phyloP scores from a whole-genome alignment of 2,888 invertebrate species.

The Meganola albula region DNA sequence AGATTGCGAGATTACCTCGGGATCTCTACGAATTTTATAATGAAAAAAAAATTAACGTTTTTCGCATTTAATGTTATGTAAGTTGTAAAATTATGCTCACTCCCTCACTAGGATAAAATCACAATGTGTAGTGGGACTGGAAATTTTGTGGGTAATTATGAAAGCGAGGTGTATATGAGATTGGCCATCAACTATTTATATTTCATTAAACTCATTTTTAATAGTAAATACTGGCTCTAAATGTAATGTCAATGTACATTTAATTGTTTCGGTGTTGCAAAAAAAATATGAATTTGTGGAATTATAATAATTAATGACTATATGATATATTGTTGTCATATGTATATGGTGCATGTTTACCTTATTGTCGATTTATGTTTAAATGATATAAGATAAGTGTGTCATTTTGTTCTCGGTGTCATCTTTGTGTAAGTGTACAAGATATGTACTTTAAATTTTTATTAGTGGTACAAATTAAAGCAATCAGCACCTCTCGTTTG shows the following conservation, averaged over 20 bases:
- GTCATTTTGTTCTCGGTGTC: conserved; percentile 66
- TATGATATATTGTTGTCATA: conserved; percentile 49
- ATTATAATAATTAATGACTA: conserved; percentile 47
- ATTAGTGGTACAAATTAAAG: conserved; percentile 38
- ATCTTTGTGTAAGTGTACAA: conserved; percentile 53
- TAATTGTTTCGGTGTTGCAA: conserved; percentile 34
- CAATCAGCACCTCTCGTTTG: conserved; percentile 65
- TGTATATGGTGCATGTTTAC: conserved; percentile 27
- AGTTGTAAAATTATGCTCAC: conserved; percentile 57
- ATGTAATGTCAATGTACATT: conserved; percentile 26
- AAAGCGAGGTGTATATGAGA: conserved; percentile 18
- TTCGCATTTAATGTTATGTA: conserved; percentile 59
- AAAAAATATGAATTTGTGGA: conserved; percentile 22
- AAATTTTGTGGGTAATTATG: conserved; percentile 19
- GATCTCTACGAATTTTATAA: conserved; percentile 64
- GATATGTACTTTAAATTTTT: conserved; percentile 31
- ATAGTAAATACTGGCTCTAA: conserved; percentile 33
- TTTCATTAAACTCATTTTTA: conserved; percentile 29
- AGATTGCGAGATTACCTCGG: conserved; percentile 35
- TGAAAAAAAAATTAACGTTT: conserved; percentile 51
- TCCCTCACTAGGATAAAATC: conserved; percentile 50
- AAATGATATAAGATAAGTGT: conserved; percentile 51
- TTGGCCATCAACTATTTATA: conserved; percentile 26
- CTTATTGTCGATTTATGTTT: conserved; percentile 43
- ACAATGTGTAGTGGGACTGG: conserved; percentile 29